phyloP scores from a whole-genome alignment of 2,113 vertebrate genomes.

The Australoheros scitulus region DNA sequence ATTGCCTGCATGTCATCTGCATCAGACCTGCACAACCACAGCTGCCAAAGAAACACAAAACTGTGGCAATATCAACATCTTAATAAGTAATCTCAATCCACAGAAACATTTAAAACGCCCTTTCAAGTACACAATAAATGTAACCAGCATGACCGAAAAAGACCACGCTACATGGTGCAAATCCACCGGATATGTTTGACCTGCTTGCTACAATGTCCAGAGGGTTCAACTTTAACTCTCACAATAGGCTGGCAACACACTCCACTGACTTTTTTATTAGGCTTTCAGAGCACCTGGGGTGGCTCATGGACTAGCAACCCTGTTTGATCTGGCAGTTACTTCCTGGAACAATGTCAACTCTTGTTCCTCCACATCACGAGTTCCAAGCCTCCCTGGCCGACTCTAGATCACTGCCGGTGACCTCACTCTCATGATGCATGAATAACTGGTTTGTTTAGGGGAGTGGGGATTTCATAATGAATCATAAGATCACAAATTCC shows the following conservation, averaged over 20 bases:
- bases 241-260: slow-evolving; percentile 47
- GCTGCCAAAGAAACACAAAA: slow-evolving; percentile 26
- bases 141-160: not conserved
- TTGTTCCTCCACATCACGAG: slow-evolving; percentile 61
- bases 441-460: slow-evolving; percentile 40
- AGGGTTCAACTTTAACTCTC: slow-evolving; percentile 26
- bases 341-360: slow-evolving; percentile 61
- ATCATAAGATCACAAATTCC: not conserved
- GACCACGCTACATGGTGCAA: slow-evolving; percentile 8
- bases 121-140: not conserved
- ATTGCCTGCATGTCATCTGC: slow-evolving; percentile 48
- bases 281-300: slow-evolving; percentile 41
- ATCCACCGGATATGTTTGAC: slow-evolving; percentile 48
- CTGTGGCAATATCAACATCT: not conserved
- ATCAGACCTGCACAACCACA: slow-evolving; percentile 44
- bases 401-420: slow-evolving; percentile 27
- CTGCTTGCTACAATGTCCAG: slow-evolving; percentile 47
- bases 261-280: slow-evolving; percentile 40
- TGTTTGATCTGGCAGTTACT: slow-evolving; percentile 54
- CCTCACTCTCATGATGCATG: slow-evolving; percentile 23
- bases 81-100: not conserved
- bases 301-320: slow-evolving; percentile 32
- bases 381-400: slow-evolving; percentile 25
- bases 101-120: not conserved
- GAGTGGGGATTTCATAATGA: not conserved